Percentiles rank a stretch among this genome's conserved stretches.
These are phyloP conservation scores for Heterochromis multidens DNA, from an alignment of 2,113 vertebrate genomes.

Conservation along the genomic window DNA sequence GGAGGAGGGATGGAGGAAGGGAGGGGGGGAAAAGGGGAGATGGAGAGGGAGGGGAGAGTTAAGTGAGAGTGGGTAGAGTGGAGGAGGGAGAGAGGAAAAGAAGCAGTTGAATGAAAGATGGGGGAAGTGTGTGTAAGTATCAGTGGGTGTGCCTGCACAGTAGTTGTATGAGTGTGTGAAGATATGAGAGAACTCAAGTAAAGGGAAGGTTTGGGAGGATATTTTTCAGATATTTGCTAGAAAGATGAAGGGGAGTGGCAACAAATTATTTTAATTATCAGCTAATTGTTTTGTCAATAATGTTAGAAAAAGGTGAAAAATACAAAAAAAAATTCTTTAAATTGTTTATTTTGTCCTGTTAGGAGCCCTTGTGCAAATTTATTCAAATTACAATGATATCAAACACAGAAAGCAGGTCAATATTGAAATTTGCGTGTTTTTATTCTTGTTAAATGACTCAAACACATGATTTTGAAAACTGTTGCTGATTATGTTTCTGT, in stretches of 20 bases:
- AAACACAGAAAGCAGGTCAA: not conserved
- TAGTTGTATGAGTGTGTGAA: constrained; percentile 27
- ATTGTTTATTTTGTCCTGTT: not conserved
- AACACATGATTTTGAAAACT: not conserved
- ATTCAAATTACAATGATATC: not conserved
- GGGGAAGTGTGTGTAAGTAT: constrained; percentile 71
- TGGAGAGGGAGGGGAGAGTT: constrained; percentile 19
- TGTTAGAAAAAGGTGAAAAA: too few relatives aligned
- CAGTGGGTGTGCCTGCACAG: constrained; percentile 61
- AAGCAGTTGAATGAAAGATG: constrained; percentile 65
- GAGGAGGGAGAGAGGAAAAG: constrained; percentile 40
- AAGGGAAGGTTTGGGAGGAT: not conserved
- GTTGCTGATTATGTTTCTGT: not conserved
- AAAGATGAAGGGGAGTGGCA: not conserved
- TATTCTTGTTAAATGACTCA: not conserved
- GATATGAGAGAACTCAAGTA: not conserved
- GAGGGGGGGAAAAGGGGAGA: constrained; percentile 10
- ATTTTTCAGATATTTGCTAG: constrained; percentile 1
- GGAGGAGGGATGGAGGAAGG: not conserved
- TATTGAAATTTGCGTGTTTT: not conserved
- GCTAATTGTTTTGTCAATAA: not conserved
- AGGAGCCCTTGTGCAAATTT: not conserved
- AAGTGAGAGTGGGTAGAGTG: constrained; percentile 55
- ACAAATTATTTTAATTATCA: not conserved
- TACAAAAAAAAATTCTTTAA: not conserved